Conservation (phyloP, 2,888 invertebrate genomes). For the Saturnia japonica region DNA sequence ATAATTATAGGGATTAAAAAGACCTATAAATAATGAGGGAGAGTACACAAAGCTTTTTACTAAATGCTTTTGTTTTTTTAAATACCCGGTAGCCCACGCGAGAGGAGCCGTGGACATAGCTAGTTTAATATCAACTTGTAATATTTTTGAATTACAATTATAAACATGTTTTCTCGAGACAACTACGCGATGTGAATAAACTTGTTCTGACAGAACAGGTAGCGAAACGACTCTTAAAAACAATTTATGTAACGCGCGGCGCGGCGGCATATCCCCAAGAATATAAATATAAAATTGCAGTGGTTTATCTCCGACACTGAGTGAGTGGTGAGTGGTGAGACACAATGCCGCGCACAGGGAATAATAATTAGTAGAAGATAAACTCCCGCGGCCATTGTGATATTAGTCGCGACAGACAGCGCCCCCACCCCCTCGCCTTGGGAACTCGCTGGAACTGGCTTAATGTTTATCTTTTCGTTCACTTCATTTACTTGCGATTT, state of each 20-base stretch:
- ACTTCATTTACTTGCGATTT: neutral
- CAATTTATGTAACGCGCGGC: no score
- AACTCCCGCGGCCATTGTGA: neutral
- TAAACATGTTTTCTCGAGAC: neutral
- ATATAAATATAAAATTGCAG: neutral
- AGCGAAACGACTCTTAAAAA: neutral
- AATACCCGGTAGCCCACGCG: no score
- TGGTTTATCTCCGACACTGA: neutral
- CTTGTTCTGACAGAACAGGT: neutral
- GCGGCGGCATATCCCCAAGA: neutral
- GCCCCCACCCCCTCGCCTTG: neutral
- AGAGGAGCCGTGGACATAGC: no score
- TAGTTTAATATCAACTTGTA: neutral
- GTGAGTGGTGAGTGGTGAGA: neutral
- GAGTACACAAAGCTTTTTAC: no score
- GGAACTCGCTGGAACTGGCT: neutral
- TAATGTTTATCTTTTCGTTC: neutral
- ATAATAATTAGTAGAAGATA: constrained; percentile 8
- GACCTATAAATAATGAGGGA: no score
- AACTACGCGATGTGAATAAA: neutral
- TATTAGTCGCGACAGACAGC: neutral
- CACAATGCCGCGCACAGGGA: neutral
- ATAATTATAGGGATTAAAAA: no score
- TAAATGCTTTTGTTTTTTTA: no score
- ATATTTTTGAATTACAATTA: neutral